phyloP scores from a whole-genome alignment of 2,888 invertebrate species.

The Seira sanloemensis region DNA sequence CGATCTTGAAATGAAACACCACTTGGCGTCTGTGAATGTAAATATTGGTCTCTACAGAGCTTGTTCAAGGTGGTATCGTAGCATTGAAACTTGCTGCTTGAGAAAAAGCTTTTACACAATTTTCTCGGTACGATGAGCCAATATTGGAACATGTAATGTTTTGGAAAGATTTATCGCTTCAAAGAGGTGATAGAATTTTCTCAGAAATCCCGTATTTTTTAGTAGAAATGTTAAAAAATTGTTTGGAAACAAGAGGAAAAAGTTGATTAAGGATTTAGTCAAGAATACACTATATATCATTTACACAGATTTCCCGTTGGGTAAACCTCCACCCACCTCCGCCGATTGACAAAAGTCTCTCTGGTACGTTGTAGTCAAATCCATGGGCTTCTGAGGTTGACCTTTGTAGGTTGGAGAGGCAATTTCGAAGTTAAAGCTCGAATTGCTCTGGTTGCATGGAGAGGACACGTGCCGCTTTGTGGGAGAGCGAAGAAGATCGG shows the following conservation, averaged over 20 bases:
- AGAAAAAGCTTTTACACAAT: not conserved
- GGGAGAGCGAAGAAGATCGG: constrained; percentile 59
- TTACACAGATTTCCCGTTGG: constrained; percentile 38
- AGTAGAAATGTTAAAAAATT: not conserved
- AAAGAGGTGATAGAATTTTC: not conserved
- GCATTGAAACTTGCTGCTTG: too few relatives aligned
- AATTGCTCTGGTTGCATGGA: constrained; percentile 59
- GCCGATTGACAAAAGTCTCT: constrained; percentile 53
- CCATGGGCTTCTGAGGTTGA: constrained; percentile 36
- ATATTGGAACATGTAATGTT: too few relatives aligned
- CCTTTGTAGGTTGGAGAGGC: constrained; percentile 28
- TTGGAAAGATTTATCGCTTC: not conserved
- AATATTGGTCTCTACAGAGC: not conserved
- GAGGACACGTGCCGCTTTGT: constrained; percentile 52
- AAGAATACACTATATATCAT: not conserved
- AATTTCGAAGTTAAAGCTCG: constrained; percentile 45
- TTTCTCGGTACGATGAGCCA: not conserved
- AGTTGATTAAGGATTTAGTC: not conserved
- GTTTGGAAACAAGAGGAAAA: not conserved
- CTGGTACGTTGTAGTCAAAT: constrained; percentile 62
- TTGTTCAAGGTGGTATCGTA: not conserved
- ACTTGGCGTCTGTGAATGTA: not conserved
- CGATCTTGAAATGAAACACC: too few relatives aligned
- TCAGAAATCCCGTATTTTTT: not conserved
- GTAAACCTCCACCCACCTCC: constrained; percentile 22